Base-by-base conservation (phyloP, 2,888 invertebrate species). In the Aporophyla nigra region DNA sequence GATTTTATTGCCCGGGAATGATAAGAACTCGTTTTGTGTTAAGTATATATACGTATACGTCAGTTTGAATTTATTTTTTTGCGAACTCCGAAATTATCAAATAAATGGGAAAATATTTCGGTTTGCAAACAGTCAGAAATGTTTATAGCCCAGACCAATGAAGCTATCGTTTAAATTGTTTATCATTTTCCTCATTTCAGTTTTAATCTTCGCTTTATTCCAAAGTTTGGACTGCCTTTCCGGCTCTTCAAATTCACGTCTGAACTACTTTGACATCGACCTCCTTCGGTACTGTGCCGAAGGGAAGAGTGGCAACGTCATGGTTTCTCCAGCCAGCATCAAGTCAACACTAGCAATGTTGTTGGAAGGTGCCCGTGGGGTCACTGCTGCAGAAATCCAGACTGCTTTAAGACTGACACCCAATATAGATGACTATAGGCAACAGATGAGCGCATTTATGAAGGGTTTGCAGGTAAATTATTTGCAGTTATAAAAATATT, bases 241-340 rank as follows among this genome's bases (percentile, higher is more conserved):
- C 40, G 86, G 76, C 5, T 71, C 59, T 6, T 88, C 90, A 33
- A 90, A 90, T 63, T 87, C 93, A 10, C 93, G 97, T 1, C 91
- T 97, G 51, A 97, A 97, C 91, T 97, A 95, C 88, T 97, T 97
- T 89, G 97, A 97, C 85, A 94, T 96, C 33, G 97, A 97, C 82
- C 94, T 97, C 21, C 92, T 97, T 1, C 94, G 95, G 80, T 96
- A 96, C 88, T 87, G 93, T 0, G 92, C 94, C 1, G 95, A 94
- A 77, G 92, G 92, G 16, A 92, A 89, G 61, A 80, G 58, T 14
- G 97, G 97, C 43, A 98, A 98, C 90, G 95, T 98, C 53, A 95
- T 98, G 89, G 91, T 98, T 5, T 98, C 98, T n/a, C 97, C 98
- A 24, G 97, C 97, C 75, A 98, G 98, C 89, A 95, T 98, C 46